Percentiles rank a stretch among this genome's conserved stretches.
Evolutionary conservation across 92 coral and sea anemone species (phyloP).

Genomic region (Heteractis magnifica): DNA sequence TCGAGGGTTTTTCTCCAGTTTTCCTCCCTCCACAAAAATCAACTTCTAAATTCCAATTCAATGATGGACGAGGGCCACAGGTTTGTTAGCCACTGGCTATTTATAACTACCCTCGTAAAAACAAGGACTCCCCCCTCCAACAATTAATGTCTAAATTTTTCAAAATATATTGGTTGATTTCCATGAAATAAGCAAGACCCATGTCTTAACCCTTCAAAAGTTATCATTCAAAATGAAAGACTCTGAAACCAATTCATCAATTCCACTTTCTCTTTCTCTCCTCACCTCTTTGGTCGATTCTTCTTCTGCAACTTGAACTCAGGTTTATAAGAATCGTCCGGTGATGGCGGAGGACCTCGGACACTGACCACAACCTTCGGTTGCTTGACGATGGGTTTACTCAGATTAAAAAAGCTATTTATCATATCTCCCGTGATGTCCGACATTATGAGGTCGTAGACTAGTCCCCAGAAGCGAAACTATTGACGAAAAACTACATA

Average conservation of each 20-base stretch:
- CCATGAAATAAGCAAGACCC: not conserved
- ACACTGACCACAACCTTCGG: constrained; percentile 55
- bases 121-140: too few relatives aligned
- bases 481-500: constrained; percentile 6
- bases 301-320: constrained; percentile 80
- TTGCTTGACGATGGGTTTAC: constrained; percentile 58
- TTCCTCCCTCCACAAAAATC: too few relatives aligned
- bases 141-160: too few relatives aligned
- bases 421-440: constrained; percentile 82
- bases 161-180: not conserved
- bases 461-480: not conserved
- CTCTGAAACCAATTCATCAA: too few relatives aligned
- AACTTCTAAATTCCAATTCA: too few relatives aligned
- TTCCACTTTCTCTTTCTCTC: not conserved
- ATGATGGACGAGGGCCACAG: too few relatives aligned
- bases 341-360: constrained; percentile 55
- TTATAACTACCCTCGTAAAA: too few relatives aligned
- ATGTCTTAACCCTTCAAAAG: not conserved
- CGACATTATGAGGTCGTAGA: constrained; percentile 39
- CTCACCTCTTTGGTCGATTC: constrained; percentile 54
- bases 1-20: too few relatives aligned
- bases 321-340: constrained; percentile 37
- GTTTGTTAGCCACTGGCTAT: too few relatives aligned
- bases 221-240: too few relatives aligned
- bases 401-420: constrained; percentile 77